Evolutionary conservation across 2,113 vertebrate genomes (phyloP).

Genomic region (Pteropus alecto): DNA sequence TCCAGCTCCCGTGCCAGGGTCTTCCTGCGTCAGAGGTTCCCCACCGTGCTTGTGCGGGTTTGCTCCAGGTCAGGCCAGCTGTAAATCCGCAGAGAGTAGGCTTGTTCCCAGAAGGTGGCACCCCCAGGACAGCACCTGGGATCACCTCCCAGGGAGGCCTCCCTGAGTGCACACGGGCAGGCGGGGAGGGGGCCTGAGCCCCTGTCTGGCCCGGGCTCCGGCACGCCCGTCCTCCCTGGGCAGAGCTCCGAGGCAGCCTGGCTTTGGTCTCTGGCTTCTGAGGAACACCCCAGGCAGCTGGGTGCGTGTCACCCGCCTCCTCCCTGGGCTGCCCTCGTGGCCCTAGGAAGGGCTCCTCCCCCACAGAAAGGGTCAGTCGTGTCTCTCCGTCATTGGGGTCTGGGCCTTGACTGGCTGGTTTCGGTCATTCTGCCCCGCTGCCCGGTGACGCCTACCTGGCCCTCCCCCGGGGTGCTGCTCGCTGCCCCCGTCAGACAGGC

Average conservation of each 20-base stretch:
- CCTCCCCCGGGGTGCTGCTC: no score
- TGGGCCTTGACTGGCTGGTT: not conserved
- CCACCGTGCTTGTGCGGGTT: not conserved
- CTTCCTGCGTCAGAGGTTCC: accelerated
- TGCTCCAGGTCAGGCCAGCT: not conserved
- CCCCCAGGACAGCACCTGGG: not conserved
- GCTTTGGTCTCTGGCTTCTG: no score
- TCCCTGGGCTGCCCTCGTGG: not conserved
- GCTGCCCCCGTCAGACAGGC: not conserved
- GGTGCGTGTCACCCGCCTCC: accelerated
- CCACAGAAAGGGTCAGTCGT: accelerated
- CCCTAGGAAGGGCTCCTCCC: not conserved
- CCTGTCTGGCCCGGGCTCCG: accelerated
- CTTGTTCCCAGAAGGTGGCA: accelerated
- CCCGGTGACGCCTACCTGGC: accelerated
- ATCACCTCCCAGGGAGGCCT: not conserved
- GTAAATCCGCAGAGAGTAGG: not conserved
- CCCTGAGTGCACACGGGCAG: accelerated
- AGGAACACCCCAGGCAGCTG: accelerated
- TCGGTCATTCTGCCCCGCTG: not conserved
- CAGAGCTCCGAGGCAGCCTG: not conserved
- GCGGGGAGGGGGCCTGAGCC: not conserved
- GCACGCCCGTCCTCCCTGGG: no score
- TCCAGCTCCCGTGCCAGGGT: accelerated
- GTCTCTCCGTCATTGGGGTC: accelerated